phyloP scores from a whole-genome alignment of 2,797 vertebrate species.

The Cyprinodon diabolis region DNA sequence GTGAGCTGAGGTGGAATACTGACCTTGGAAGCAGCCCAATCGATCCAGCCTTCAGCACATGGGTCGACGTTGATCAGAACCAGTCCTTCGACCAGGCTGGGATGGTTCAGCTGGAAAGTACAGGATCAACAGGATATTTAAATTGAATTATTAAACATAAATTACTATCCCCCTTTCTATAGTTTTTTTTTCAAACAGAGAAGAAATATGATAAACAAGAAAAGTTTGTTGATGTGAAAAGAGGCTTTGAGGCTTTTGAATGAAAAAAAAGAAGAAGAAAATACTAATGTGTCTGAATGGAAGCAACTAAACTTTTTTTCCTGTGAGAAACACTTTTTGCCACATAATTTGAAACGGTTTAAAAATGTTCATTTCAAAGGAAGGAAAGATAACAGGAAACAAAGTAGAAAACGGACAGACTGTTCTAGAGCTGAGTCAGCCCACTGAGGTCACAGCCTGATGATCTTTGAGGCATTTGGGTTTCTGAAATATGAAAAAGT shows the following conservation, averaged over 20 bases:
- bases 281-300: background rate
- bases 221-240: background rate
- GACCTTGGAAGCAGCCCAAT: conserved; percentile 98
- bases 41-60: conserved; percentile 98
- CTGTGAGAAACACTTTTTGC: background rate
- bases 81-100: conserved; percentile 90
- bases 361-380: background rate
- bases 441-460: background rate
- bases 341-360: background rate
- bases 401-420: background rate
- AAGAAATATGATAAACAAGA: background rate
- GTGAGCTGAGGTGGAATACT: conserved; percentile 8
- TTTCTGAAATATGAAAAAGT: background rate
- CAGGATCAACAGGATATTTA: background rate
- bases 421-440: background rate
- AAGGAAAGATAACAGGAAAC: background rate
- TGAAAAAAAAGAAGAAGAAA: background rate
- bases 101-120: conserved; percentile 87
- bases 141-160: background rate
- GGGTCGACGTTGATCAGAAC: conserved; percentile 95
- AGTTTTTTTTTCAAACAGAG: background rate
- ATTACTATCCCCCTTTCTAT: background rate
- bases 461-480: background rate
- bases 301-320: background rate
- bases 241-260: background rate